A percentile compares a stretch with the other conserved stretches of the same genome.
phyloP scores from a whole-genome alignment of 35 echinoderm and acorn worm species.

The Lytechinus variegatus region DNA sequence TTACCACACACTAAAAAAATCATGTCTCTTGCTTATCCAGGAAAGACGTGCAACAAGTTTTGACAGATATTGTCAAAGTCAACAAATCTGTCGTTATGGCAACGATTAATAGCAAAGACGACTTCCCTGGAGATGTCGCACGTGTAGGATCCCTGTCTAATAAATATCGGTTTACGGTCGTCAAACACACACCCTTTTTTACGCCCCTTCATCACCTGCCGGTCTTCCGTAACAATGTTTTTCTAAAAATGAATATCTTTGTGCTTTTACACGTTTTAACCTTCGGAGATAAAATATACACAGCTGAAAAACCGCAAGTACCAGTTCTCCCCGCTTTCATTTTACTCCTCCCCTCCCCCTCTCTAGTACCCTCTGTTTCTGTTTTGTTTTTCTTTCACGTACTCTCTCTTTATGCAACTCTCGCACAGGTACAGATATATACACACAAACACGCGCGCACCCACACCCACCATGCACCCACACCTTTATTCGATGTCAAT shows the following conservation, averaged over 20 bases:
- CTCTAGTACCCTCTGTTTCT: not conserved
- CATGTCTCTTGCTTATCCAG: not conserved
- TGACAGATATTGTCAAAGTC: not conserved
- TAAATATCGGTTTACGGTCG: conserved; percentile 11
- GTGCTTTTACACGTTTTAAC: not conserved
- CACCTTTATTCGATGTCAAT: too few relatives aligned
- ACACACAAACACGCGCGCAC: too few relatives aligned
- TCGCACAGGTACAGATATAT: too few relatives aligned
- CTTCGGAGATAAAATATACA: not conserved
- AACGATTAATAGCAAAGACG: not conserved
- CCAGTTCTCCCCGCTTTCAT: not conserved
- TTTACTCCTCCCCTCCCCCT: not conserved
- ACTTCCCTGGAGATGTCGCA: not conserved
- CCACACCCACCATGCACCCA: too few relatives aligned
- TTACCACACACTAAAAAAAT: not conserved
- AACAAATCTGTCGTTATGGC: not conserved
- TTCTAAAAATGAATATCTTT: not conserved
- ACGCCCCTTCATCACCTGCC: not conserved
- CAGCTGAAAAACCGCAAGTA: not conserved
- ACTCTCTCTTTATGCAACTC: too few relatives aligned
- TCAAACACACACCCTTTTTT: not conserved
- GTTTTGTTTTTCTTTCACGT: too few relatives aligned
- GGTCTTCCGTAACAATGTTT: not conserved
- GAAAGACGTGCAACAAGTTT: not conserved
- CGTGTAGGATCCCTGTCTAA: not conserved